Base-by-base conservation (phyloP, 1,140 invertebrate species). In the Mesaphorura yosii region DNA sequence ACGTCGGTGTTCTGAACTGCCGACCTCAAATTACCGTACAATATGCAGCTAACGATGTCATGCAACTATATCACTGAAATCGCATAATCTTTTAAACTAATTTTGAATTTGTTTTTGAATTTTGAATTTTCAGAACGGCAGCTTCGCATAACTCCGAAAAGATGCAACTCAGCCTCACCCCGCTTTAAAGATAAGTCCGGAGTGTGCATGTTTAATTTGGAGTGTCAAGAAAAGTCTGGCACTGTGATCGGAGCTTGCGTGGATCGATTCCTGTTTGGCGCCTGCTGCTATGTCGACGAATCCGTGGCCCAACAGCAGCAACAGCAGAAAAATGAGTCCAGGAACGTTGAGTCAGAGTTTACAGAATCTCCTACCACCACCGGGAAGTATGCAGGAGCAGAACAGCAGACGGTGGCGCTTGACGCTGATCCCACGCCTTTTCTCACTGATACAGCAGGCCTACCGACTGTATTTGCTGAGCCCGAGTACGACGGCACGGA, bases 201-300 rank as follows among this genome's bases (percentile, higher is more conserved):
- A n/a, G 80, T 88, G 63, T 93, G 89, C 69, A 91, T 92, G 86
- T 93, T 92, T 71, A 90, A 90, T 69, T 87, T 89, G 64, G 86
- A 93, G 66, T 93, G 89, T 67, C 75, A 76, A 7, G 79, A 82
- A 50, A 72, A 83, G 54, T 79, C 79, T 10, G 88, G 89, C 2
- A 78, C 83, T 64, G 84, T 91, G 0, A 82, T 91, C 0, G 86
- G 86, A 0, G 80, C 88, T 4, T 93, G 89, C 63, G 86, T 90
- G 78, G 87, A 92, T 66, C 86, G 85, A 1, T 89, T 92, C 65
- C 75, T 92, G 3, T 91, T 91, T 64, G 88, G 88, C 5, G 85
- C 87, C 3, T 93, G 88, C 67, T 93, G 88, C 57, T 48, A 65
- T 22, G 53, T 60, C n/a, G 48, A 29, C 48, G 5, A 15, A 5